Evolutionary conservation across 35 echinoderm and acorn worm genomes (phyloP), one percentile per base, ranked within the genome.

Genomic region (Heliocidaris erythrogramma): DNA sequence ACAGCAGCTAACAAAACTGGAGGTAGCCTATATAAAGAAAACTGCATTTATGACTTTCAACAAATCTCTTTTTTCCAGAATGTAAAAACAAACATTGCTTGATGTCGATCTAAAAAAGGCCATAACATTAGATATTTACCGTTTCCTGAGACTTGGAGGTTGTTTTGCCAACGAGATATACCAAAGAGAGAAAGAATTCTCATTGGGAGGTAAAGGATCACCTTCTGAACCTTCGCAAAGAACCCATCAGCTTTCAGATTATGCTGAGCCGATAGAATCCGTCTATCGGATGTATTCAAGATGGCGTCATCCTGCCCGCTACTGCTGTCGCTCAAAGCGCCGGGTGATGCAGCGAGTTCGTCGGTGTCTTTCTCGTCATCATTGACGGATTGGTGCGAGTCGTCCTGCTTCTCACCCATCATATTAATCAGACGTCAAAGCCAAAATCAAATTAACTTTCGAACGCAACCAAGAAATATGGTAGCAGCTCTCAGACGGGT

Each of bases 331-430:
- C 42, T 89, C 87, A 89, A n/a, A 59, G 50, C 29, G 27, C 9
- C 29, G 13, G 85, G n/a, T 56, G 52, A 56, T n/a, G 65, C 27
- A 31, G 32, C 87, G 17, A 14, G 31, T 13, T 48, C 91, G 5
- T 52, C 48, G 47, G 50, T 29, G 21, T 92, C 47, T 11, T 92
- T 48, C n/a, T 92, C 48, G 91, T 92, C 91, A 30, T 59, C 91
- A 59, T 49, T 59, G 31, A 27, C 9, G n/a, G 91, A 52, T 30
- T 92, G 31, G 50, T 59, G 91, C n/a, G 91, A 92, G 29, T 92
- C 91, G 21, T 92, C 91, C 49, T 59, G 50, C 50, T 92, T 92
- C 49, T 92, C 91, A 52, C 91, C 91, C 91, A 92, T 92, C 29
- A 13, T 92, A 4, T 30, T 49, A 87, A 48, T 24, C 65, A 78